These are phyloP conservation scores for Ophioderma brevispina DNA, from an alignment of 35 echinoderm and acorn worm genomes.

Conservation along the genomic window DNA sequence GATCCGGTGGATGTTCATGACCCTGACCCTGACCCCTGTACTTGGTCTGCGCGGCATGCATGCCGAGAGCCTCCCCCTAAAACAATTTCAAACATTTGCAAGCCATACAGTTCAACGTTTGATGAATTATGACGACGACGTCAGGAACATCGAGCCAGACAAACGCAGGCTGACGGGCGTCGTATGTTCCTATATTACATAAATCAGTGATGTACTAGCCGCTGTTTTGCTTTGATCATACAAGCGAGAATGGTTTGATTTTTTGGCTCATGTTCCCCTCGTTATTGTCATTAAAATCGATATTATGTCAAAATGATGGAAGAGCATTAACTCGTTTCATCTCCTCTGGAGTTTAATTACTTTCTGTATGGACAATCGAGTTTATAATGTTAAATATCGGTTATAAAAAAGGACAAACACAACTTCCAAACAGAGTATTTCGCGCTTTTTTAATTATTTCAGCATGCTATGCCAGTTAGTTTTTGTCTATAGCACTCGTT, in stretches of 20 bases:
- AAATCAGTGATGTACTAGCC: background rate
- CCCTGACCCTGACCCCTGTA: background rate
- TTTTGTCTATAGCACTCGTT: too few relatives aligned
- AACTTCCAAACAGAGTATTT: too few relatives aligned
- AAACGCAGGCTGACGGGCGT: background rate
- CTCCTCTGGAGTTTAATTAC: too few relatives aligned
- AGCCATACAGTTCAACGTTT: background rate
- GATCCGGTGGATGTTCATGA: background rate
- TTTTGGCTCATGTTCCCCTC: too few relatives aligned
- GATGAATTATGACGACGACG: background rate
- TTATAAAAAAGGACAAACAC: too few relatives aligned
- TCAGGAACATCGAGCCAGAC: background rate
- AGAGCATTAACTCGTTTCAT: too few relatives aligned
- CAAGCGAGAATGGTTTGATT: too few relatives aligned
- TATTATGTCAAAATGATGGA: background rate
- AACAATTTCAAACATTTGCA: background rate
- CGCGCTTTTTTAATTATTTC: too few relatives aligned
- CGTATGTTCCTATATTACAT: background rate
- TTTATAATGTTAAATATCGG: too few relatives aligned
- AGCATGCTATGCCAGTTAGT: too few relatives aligned
- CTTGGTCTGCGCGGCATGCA: background rate
- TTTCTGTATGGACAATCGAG: too few relatives aligned
- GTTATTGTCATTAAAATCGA: background rate
- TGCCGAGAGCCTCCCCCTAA: background rate
- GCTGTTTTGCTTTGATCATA: too few relatives aligned